These are phyloP conservation scores for Lagopus muta DNA, from an alignment of 2,113 vertebrate genomes.

Conservation along the genomic window DNA sequence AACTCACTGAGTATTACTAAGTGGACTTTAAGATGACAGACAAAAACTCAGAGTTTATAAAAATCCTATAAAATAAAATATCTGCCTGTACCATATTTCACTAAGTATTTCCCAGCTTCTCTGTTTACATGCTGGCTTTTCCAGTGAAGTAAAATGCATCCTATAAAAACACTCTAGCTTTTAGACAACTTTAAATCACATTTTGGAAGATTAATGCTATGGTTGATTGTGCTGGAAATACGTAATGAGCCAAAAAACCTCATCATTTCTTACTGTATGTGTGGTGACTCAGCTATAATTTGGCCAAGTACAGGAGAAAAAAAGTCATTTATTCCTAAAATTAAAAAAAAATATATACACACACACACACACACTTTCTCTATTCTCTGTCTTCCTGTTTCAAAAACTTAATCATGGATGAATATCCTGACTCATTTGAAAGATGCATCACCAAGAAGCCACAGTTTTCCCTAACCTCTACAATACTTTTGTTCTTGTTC, in stretches of 20 bases:
- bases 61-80: not conserved
- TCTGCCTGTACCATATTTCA: not conserved
- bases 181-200: not conserved
- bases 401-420: not conserved
- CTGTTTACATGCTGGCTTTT: not conserved
- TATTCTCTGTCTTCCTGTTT: not conserved
- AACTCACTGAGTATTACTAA: not conserved
- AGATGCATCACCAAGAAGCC: not conserved
- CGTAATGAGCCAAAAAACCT: not conserved
- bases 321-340: not conserved
- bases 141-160: not conserved
- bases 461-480: not conserved
- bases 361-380: not conserved
- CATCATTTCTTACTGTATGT: not conserved
- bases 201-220: not conserved
- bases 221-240: not conserved
- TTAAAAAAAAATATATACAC: too few relatives aligned
- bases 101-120: not conserved
- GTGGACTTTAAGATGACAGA: not conserved
- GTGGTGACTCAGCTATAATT: not conserved
- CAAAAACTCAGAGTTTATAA: not conserved
- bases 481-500: not conserved
- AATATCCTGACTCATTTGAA: not conserved
- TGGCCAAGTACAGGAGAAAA: fast-evolving
- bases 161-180: not conserved